Base-by-base conservation (phyloP, 2,797 vertebrate genomes). In the Parambassis ranga region DNA sequence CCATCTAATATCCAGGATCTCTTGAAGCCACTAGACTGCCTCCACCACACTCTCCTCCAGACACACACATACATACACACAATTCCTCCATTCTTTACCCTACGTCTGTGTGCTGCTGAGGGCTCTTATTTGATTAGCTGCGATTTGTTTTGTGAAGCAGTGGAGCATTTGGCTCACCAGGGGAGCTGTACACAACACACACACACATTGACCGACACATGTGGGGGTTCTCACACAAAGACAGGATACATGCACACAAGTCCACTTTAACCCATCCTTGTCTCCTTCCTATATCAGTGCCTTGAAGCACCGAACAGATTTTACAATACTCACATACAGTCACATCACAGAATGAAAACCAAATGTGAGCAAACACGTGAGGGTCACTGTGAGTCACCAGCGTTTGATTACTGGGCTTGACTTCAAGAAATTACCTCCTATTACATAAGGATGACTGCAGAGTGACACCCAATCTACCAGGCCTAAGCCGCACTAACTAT, bases 41-140 rank as follows among this genome's bases (percentile, higher is more conserved):
- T 81, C 71, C 58, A 58, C 51, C 52, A 64, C 57, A 77, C 56
- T 71, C 63, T 70, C 59, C 56, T 80, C 62, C 79, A 74, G 38
- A 48, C 64, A 46, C 57, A 70, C 60, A 65, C 77, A 46, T 66
- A 55, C 70, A 64, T 56, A 62, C 63, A 64, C 42, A 50, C 46
- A 60, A 46, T 47, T 71, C 70, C 22, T 60, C 63, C 59, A 83
- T 85, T 85, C 74, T 86, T 77, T 72, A 71, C 36, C 43, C 80
- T 47, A 39, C 62, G 66, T 86, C 82, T 86, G 79, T 48, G 15
- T 63, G 11, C 78, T 72, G 71, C 71, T 83, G 72, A 91, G 83
- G 65, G 80, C 85, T 85, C 83, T 87, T 86, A 89, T 89, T 89
- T 89, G 90, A 90, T 89, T 89, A 89, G 85, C 84, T 86, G 84